Evolutionary conservation across 2,797 vertebrate species (phyloP), one percentile per base, ranked within the genome.

Genomic region (Crocodylus rhombifer): DNA sequence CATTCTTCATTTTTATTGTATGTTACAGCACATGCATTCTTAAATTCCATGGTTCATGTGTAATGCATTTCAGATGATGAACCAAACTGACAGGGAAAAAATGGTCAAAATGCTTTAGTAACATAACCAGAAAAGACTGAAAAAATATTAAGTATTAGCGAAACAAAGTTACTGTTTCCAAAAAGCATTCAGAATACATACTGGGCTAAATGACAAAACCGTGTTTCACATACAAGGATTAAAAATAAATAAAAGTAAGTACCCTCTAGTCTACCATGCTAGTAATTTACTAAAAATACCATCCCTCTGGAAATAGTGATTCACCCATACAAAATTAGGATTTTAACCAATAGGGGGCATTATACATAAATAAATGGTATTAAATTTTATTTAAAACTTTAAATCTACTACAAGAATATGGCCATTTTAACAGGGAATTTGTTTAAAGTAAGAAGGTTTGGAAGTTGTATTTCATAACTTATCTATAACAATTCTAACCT

Each of bases 51-150:
- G 75, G 67, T 92, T 88, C 71, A 7, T 84, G 88, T 14, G 75
- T 80, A 94, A 92, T 92, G 92, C 61, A 95, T 90, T 94, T 95
- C 91, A 93, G 92, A 94, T 91, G 94, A 95, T 90, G 91, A 95
- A 96, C 93, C 77, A 30, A 80, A 88, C 76, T 80, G 58, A 92
- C 67, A 95, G 88, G 89, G 77, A 96, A 51, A 94, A 96, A 94
- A 90, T 71, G 90, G 3, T 62, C 91, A 83, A 84, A 97, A 95
- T 20, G 28, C 92, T 87, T 94, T 86, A 90, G 77, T 86, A 97
- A 91, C 92, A 91, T 75, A 91, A 90, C 28, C 55, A 60, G 30
- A 88, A 82, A 96, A 95, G 86, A 91, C 83, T 95, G 91, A 87
- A 97, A 88, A 96, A 95, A 89, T 83, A 92, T 89, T 95, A 91